phyloP scores from a whole-genome alignment of 2,797 vertebrate genomes.

The Vespertilio murinus region DNA sequence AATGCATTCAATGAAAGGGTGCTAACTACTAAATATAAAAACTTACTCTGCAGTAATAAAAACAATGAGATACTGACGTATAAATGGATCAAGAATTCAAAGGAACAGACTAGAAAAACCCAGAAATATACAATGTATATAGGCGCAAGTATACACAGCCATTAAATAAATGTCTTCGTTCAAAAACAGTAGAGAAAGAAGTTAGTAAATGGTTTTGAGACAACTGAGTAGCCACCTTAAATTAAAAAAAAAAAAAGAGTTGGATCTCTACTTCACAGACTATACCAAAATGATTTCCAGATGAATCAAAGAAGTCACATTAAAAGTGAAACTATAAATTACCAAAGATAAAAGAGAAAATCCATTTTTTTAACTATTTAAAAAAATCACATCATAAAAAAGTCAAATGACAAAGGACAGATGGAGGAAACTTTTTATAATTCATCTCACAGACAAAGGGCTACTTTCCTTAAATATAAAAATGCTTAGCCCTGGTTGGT shows the following conservation, averaged over 20 bases:
- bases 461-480: constrained; percentile 28
- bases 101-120: constrained; percentile 11
- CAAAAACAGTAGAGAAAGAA: not conserved
- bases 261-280: constrained; percentile 44
- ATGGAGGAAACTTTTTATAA: constrained; percentile 17
- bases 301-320: constrained; percentile 44
- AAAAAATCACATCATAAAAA: constrained; percentile 35
- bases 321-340: constrained; percentile 58
- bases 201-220: constrained; percentile 6
- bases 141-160: not conserved
- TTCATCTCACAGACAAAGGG: not conserved
- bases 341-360: constrained; percentile 56
- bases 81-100: not conserved
- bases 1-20: not conserved
- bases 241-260: not conserved
- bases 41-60: not conserved
- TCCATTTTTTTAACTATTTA: constrained; percentile 10
- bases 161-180: constrained; percentile 17
- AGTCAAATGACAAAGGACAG: constrained; percentile 40
- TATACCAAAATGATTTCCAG: constrained; percentile 61
- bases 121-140: not conserved
- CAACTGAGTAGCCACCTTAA: not conserved
- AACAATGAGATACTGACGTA: not conserved
- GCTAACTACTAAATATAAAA: not conserved
- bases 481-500: not conserved